Evolutionary conservation across 2,888 invertebrate species (phyloP), one percentile per base, ranked within the genome.

Genomic region (Amorpha juglandis): DNA sequence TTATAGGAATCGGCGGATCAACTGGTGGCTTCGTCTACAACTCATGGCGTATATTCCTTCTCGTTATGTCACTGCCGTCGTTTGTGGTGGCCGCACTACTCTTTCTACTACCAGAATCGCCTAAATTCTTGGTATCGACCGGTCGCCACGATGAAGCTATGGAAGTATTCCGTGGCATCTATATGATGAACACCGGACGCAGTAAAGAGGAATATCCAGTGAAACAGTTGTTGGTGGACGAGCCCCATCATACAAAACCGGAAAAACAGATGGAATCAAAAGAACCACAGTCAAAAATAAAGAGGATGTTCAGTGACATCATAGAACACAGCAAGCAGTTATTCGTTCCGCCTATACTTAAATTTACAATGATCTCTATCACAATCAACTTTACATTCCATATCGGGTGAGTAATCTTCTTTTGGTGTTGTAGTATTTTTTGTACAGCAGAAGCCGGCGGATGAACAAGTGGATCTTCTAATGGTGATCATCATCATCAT

Each of bases 371-470:
- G 76, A 96, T 98, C 84, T 97, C 98, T 69, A 96, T 98, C 77
- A 95, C 96, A 69, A 98, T 98, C 82, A 98, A 98, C 85, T 98
- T 98, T 84, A 97, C 98, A 74, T 97, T 98, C 91, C 98, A 98
- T 90, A 98, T 98, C 89, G 98, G 97, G 95, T 96, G 81, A 93
- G 94, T 84, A 67, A 0, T 45, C 1, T 14, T 9, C 9, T 45
- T n/a, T 45, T 45, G 45, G 11, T 45, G 45, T 27, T 27, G 27
- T 4, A 27, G 27, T 27, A 27, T 27, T 27, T 27, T 27, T 27
- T 27, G 27, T 27, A 27, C 2, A 27, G 27, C 27, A 27, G n/a
- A n/a, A n/a, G n/a, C n/a, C n/a, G n/a, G n/a, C n/a, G n/a, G n/a
- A 27, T 27, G 27, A 27, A 4, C 27, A 27, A 27, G 27, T n/a